Percentiles rank a stretch among this genome's conserved stretches.
phyloP scores from a whole-genome alignment of 2,113 vertebrate species.

The Saguinus midas region DNA sequence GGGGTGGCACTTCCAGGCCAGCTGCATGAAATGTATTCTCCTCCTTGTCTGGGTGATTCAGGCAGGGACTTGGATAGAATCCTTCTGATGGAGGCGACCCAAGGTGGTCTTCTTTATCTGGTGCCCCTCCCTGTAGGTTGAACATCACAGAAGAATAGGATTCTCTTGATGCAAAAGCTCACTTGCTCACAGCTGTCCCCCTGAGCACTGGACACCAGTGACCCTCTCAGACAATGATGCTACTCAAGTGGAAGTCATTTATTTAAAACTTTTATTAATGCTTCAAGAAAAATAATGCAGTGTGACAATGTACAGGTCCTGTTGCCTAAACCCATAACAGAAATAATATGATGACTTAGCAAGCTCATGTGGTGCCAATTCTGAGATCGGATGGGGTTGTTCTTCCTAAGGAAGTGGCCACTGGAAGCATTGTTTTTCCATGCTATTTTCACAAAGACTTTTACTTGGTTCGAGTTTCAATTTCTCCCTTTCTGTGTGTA shows the following conservation, averaged over 20 bases:
- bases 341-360: constrained; percentile 43
- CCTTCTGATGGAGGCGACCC: neutral
- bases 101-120: neutral
- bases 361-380: constrained; percentile 69
- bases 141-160: neutral
- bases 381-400: constrained; percentile 71
- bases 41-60: neutral
- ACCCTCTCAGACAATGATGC: neutral
- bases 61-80: neutral
- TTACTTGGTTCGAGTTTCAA: neutral
- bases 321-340: constrained; percentile 66
- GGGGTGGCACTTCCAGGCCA: neutral
- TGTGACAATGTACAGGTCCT: constrained; percentile 74
- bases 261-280: constrained; percentile 81
- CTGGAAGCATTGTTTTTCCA: constrained; percentile 46
- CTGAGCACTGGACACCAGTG: neutral
- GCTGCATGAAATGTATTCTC: neutral
- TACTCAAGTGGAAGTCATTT: constrained; percentile 32
- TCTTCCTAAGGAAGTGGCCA: constrained; percentile 76
- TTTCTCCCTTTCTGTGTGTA: constrained; percentile 65
- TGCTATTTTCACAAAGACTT: neutral
- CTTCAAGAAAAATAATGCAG: constrained; percentile 74
- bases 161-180: neutral
- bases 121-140: no score
- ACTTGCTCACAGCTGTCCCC: neutral